Evolutionary conservation across 1,140 invertebrate genomes (phyloP).

Genomic region (Ladona fulva): DNA sequence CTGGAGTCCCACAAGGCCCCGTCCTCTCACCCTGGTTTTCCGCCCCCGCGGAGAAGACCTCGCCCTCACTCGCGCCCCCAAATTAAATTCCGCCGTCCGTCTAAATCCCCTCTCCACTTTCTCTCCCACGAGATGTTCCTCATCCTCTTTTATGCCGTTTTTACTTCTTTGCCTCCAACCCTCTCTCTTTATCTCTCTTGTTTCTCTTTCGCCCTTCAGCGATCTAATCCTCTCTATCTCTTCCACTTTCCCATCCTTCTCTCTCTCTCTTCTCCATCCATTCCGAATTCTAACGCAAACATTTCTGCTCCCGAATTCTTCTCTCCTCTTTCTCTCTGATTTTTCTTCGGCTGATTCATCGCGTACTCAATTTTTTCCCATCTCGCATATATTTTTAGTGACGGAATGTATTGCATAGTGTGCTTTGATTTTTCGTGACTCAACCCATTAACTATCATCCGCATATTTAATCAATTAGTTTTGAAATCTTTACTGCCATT

Average conservation of each 20-base stretch:
- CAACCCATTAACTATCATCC: too few relatives aligned
- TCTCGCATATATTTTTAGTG: too few relatives aligned
- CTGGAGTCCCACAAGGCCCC: not conserved
- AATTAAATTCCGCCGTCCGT: constrained; percentile 4
- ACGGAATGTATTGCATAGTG: too few relatives aligned
- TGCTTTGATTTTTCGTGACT: too few relatives aligned
- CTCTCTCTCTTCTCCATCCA: not conserved
- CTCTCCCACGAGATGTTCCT: not conserved
- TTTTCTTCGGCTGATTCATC: too few relatives aligned
- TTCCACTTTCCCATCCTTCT: not conserved
- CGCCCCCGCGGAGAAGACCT: not conserved
- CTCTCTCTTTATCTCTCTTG: not conserved
- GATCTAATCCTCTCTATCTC: not conserved
- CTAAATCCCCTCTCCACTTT: not conserved
- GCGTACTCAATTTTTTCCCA: too few relatives aligned
- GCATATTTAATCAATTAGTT: too few relatives aligned
- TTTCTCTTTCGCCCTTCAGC: not conserved
- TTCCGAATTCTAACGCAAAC: not conserved
- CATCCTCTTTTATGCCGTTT: not conserved
- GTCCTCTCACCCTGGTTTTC: not conserved
- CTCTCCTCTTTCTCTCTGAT: not conserved
- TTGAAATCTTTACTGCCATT: too few relatives aligned
- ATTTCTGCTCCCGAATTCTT: not conserved
- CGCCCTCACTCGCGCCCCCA: not conserved
- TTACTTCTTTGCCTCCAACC: not conserved